Conservation (phyloP, 2,888 invertebrate species). For the Hanleya hanleyi region DNA sequence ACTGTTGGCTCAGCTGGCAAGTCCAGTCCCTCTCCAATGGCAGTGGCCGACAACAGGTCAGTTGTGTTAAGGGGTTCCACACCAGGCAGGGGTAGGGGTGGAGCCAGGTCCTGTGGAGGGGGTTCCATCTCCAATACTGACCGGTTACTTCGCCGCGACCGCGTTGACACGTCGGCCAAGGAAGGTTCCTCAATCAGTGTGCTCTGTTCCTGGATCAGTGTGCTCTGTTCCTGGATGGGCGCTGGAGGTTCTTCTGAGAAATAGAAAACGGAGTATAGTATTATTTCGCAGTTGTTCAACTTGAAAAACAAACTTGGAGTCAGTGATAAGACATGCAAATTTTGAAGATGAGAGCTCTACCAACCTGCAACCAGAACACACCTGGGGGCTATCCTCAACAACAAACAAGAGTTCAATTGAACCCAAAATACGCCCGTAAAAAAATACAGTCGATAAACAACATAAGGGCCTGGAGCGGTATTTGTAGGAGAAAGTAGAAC, state of each 20-base stretch:
- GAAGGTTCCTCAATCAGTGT: slow-evolving; percentile 64
- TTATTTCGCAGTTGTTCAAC: too few species aligned
- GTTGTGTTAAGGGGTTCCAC: slow-evolving; percentile 45
- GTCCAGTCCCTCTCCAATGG: slow-evolving; percentile 51
- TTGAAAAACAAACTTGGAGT: too few species aligned
- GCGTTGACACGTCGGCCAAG: slow-evolving; percentile 37
- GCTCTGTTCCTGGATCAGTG: slow-evolving; percentile 49
- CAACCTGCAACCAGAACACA: too few species aligned
- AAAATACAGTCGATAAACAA: too few species aligned
- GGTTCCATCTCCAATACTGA: slow-evolving; percentile 27
- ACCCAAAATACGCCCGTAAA: too few species aligned
- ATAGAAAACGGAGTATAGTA: slow-evolving; percentile 1
- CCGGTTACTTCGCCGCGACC: slow-evolving; percentile 34
- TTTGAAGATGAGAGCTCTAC: too few species aligned
- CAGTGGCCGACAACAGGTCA: slow-evolving; percentile 54
- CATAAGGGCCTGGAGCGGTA: too few species aligned
- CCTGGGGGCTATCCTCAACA: too few species aligned
- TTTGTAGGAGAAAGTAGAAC: too few species aligned
- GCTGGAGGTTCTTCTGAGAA: slow-evolving; percentile 22
- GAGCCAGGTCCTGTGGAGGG: slow-evolving; percentile 52
- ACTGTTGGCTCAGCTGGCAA: slow-evolving; percentile 56
- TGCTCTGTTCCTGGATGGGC: slow-evolving; percentile 1
- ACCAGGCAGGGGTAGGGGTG: slow-evolving; percentile 45
- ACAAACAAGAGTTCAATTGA: too few species aligned
- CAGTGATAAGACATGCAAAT: too few species aligned